phyloP scores from a whole-genome alignment of 1,140 invertebrate genomes.

The Sitobion miscanthi region DNA sequence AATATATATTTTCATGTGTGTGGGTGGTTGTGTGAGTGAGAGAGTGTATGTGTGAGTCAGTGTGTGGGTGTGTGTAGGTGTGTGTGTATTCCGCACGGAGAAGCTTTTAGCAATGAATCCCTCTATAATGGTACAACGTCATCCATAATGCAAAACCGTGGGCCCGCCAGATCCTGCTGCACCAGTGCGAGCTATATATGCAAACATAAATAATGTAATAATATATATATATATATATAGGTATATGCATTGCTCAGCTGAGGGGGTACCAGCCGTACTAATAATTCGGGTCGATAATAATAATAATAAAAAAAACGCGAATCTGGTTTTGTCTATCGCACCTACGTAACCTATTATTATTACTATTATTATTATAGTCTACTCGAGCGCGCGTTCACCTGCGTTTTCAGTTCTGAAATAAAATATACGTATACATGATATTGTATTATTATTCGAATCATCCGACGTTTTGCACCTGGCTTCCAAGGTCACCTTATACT shows the following conservation, averaged over 20 bases:
- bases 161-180: background rate
- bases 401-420: background rate
- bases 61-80: background rate
- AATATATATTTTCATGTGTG: background rate
- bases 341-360: background rate
- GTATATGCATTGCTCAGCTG: background rate
- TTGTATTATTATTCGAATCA: background rate
- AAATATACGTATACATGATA: too few relatives aligned
- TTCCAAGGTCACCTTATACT: background rate
- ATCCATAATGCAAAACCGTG: constrained; percentile 50
- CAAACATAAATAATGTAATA: background rate
- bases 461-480: background rate
- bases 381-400: background rate
- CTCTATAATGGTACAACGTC: constrained; percentile 3
- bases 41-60: too few relatives aligned
- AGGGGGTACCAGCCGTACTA: background rate
- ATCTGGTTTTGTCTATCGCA: background rate
- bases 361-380: background rate
- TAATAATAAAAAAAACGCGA: background rate
- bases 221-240: background rate
- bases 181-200: background rate
- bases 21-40: too few relatives aligned
- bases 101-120: constrained; percentile 43
- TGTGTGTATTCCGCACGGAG: constrained; percentile 2
- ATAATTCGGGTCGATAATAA: background rate